Evolutionary conservation across 1,140 invertebrate species (phyloP), one percentile per base, ranked within the genome.

Genomic region (Euborellia annulipes): DNA sequence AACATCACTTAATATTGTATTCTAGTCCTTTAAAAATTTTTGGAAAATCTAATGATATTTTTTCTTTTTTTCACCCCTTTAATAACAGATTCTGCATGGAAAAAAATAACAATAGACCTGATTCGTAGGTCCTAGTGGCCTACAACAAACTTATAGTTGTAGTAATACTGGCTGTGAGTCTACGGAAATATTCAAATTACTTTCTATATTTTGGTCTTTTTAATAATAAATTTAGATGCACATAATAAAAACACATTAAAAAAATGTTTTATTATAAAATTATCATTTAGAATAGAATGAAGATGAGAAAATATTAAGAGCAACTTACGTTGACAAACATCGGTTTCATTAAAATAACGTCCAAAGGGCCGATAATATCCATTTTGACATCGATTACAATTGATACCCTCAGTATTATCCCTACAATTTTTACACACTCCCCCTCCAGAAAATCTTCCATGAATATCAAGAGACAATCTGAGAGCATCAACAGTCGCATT

Each of bases 341-440:
- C 84, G 0, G 81, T 82, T 46, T 85, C 86, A 56, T 91, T 84
- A 63, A 85, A 78, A 13, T 67, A 63, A 58, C 85, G 90, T 14
- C 78, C 78, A 32, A 66, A 70, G 0, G 93, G 92, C 43, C 89
- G 69, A 61, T 78, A 98, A 65, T 71, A 98, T 3, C 79, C 88
- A 0, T 78, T 61, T 56, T 77, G 77, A 61, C 96, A 99, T 50
- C 87, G 77, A 56, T 98, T 82, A 63, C 96, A 99, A 64, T 99
- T 99, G 45, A 93, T 91, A 9, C 96, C 96, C 56, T 89, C 78
- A 0, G 96, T 98, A 59, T 96, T 88, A 61, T 98, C 75, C 53
- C 76, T 73, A 55, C 92, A 96, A 53, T 95, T 88, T 55, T 82
- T 67, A 58, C 92, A 96, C 27, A 87, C 77, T 14, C 92, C 92